phyloP scores from a whole-genome alignment of 2,888 invertebrate genomes.

The Apodemia zela region DNA sequence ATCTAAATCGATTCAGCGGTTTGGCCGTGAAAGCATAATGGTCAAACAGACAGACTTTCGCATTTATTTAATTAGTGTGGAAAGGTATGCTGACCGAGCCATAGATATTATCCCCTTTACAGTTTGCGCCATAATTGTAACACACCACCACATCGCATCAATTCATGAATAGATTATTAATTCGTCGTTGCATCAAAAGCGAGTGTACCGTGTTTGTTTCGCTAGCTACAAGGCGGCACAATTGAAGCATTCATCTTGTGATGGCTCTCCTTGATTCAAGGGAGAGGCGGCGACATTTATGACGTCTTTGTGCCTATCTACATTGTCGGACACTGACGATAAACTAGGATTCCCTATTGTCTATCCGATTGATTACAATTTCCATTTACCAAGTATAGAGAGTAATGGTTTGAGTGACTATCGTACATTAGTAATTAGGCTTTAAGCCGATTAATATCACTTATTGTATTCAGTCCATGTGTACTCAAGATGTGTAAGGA shows the following conservation, averaged over 20 bases:
- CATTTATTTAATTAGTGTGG: no score
- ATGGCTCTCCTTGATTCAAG: slow-evolving; percentile 40
- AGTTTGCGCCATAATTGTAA: not conserved
- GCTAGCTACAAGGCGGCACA: slow-evolving; percentile 21
- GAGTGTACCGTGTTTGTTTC: slow-evolving; percentile 14
- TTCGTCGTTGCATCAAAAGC: slow-evolving; percentile 9
- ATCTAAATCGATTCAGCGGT: no score
- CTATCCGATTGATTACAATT: slow-evolving; percentile 61
- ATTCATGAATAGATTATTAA: slow-evolving; percentile 12
- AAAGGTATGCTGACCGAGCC: no score
- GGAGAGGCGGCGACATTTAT: slow-evolving; percentile 35
- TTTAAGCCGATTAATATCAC: slow-evolving; percentile 53
- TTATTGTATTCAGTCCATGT: slow-evolving; percentile 3
- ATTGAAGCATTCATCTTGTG: slow-evolving; percentile 34
- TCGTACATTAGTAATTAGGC: slow-evolving; percentile 48
- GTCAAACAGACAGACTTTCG: no score
- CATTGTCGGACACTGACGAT: slow-evolving; percentile 35
- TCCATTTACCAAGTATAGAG: slow-evolving; percentile 43
- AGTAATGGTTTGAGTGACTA: slow-evolving; percentile 31
- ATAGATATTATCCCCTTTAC: no score
- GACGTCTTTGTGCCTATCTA: slow-evolving; percentile 38
- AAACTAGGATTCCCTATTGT: slow-evolving; percentile 48
- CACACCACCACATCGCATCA: not conserved
- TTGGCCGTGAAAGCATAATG: no score
- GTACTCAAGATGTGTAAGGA: not conserved